Evolutionary conservation across 1,140 invertebrate species (phyloP).

Genomic region (Holotrichia oblita): DNA sequence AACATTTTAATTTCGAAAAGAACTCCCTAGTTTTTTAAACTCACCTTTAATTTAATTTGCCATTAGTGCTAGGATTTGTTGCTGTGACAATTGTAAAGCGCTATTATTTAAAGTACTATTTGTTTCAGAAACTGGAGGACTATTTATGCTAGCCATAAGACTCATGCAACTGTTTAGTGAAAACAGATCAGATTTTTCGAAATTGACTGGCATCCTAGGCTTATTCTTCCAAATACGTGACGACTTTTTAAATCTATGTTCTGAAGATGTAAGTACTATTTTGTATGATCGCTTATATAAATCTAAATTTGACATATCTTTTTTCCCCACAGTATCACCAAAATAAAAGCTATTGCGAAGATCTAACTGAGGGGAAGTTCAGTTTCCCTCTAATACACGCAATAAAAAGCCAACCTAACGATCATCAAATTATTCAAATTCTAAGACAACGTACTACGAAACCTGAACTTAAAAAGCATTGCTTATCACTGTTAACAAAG

Average conservation of each 20-base stretch:
- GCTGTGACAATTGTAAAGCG: no score
- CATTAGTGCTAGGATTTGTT: no score
- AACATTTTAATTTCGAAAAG: no score
- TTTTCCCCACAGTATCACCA: conserved; percentile 81
- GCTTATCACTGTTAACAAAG: conserved; percentile 85
- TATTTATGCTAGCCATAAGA: conserved; percentile 93
- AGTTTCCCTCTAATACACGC: conserved; percentile 97
- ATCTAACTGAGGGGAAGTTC: conserved; percentile 98
- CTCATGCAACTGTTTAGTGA: conserved; percentile 95
- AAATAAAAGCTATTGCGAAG: conserved; percentile 97
- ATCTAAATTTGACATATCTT: not conserved
- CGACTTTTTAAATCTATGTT: conserved; percentile 91
- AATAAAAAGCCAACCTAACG: conserved; percentile 79
- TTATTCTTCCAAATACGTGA: conserved; percentile 97
- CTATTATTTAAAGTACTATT: no score
- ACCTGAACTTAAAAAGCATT: conserved; percentile 92
- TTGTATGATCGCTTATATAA: not conserved
- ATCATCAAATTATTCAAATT: conserved; percentile 90
- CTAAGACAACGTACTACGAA: conserved; percentile 88
- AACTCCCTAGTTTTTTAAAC: no score
- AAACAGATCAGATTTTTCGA: conserved; percentile 85
- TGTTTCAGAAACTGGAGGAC: conserved; percentile 88
- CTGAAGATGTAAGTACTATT: conserved; percentile 77
- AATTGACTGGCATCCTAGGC: conserved; percentile 85
- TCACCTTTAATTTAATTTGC: no score